Evolutionary conservation across 92 coral and sea anemone species (phyloP), one percentile per base, ranked within the genome.

Genomic region (Paramuricea clavata): DNA sequence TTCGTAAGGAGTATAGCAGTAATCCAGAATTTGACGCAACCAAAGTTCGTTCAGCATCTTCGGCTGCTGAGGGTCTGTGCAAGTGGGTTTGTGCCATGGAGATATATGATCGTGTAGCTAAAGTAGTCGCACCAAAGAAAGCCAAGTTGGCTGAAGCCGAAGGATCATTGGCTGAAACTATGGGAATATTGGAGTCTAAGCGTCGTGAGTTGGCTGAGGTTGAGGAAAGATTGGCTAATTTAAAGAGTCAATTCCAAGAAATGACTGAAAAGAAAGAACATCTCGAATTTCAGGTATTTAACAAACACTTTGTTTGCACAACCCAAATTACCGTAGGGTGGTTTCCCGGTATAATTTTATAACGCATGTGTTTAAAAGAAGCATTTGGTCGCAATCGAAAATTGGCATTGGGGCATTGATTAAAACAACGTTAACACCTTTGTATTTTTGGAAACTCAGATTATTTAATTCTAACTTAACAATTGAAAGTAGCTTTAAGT

Each of bases 121-220:
- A 97, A 94, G 98, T 97, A 56, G 99, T 97, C 25, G 99, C 99
- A 0, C 99, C 99, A 0, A 97, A 97, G 95, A 97, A 97, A 47
- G 94, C 94, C 74, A 91, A 92, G 69, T 82, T 97, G 19, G 97
- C 99, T 12, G 97, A 94, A 74, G 99, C 99, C 11, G 99, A 97
- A 81, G 90, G 81, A 64, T 97, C 99, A 0, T 89, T 97, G 30
- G 98, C 98, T 23, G 93, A 94, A 77, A 97, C 99, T 27, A 94
- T 97, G 99, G 91, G 79, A 16, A 93, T 97, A 64, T 83, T 97
- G 76, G 94, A 97, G 75, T 89, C 98, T 30, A 97, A 97, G 74
- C 95, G 99, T 10, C 71, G 89, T 47, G 99, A 97, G 80, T 88
- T 97, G 30, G 97, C 98, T 12, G 98, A 97, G 34, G 98, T 97